Base-by-base conservation (phyloP, 1,140 invertebrate genomes). In the Aphidius gifuensis region DNA sequence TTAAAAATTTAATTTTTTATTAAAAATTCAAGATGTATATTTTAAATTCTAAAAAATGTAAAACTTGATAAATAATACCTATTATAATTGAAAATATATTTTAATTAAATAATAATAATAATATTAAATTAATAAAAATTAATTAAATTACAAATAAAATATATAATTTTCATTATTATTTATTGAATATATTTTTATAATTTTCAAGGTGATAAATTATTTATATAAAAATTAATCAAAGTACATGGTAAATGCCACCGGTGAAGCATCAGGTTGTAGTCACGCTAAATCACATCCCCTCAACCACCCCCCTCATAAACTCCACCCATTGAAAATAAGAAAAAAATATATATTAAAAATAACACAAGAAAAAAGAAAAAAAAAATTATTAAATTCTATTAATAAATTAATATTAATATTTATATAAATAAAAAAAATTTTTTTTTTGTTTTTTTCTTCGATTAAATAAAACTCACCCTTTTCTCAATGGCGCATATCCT, bases 401-500 rank as follows among this genome's bases (percentile, higher is more conserved):
- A 39, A 9, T 8, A 9, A 23, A 53, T 11, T 39, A 39, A 21
- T 32, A 5, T 32, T 32, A 6, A 21, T 32, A 5, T 32, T 32
- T 1, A 57, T 50, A 69, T 55, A 62, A 80, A 79, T 77, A 76
- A 80, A 66, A 64, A 71, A 75, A 51, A 49, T 64, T 16, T 23
- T 23, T 23, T 3, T 23, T 23, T 23, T 23, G 1, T 23, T 23
- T 23, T 23, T 23, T 23, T 3, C 3, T 23, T 23, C 3, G 23
- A 23, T 2, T 2, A 23, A 23, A 23, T 23, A 23, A 23, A 23
- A 23, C 23, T 23, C 3, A 23, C 23, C 3, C 23, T 23, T 23
- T 23, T 23, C 23, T 23, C 3, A 23, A 23, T 23, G 23, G 23
- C 23, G 23, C 23, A 23, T 23, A 23, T 23, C 23, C 23, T 23